phyloP scores from a whole-genome alignment of 2,797 vertebrate genomes.

The Paramormyrops hopkinsi region DNA sequence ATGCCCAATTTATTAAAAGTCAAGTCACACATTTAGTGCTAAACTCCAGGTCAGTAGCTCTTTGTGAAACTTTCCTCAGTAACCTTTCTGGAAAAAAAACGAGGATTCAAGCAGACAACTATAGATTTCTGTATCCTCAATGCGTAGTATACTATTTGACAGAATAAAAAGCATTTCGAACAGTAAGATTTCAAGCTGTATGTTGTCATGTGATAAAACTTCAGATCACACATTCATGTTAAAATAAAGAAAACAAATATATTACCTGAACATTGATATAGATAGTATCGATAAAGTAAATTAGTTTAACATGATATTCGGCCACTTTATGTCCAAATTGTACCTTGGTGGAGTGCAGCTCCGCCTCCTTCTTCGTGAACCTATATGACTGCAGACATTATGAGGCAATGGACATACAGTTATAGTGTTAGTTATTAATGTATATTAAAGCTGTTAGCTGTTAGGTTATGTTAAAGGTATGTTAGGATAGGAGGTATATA shows the following conservation, averaged over 20 bases:
- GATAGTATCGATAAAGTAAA: not conserved
- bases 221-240: slow-evolving; percentile 17
- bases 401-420: not conserved
- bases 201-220: not conserved
- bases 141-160: not conserved
- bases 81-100: slow-evolving; percentile 25
- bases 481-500: not conserved
- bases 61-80: slow-evolving; percentile 33
- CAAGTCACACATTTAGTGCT: slow-evolving; percentile 2
- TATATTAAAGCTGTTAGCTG: not conserved
- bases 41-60: slow-evolving; percentile 39
- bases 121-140: slow-evolving; percentile 28
- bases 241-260: slow-evolving; percentile 4
- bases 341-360: not conserved
- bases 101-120: slow-evolving; percentile 43
- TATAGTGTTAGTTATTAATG: not conserved
- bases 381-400: not conserved
- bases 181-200: slow-evolving; percentile 15
- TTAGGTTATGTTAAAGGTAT: not conserved
- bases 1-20: slow-evolving; percentile 47
- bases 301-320: not conserved
- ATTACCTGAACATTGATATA: not conserved
- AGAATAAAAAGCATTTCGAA: not conserved
- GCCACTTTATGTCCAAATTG: not conserved
- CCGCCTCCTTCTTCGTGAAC: not conserved